Evolutionary conservation across 2,113 vertebrate genomes (phyloP).

Genomic region (Vanacampus margaritifer): DNA sequence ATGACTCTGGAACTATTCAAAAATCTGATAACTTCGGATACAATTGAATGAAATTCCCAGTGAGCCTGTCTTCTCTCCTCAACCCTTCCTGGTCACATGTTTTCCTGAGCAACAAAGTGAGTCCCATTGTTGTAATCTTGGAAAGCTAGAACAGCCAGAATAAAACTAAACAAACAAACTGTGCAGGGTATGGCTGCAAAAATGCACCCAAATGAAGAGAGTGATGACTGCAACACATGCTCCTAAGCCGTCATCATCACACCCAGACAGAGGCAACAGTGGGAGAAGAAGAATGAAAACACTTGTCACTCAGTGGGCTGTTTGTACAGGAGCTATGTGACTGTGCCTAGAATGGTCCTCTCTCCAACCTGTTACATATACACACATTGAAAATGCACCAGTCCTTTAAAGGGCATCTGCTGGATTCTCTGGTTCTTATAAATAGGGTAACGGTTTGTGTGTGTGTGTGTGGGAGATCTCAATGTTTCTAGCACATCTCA

Average conservation of each 20-base stretch:
- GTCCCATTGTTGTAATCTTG: conserved; percentile 51
- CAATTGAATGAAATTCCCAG: conserved; percentile 54
- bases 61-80: conserved; percentile 48
- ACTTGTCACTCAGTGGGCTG: conserved; percentile 45
- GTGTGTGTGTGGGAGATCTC: conserved; percentile 36
- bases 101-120: conserved; percentile 32
- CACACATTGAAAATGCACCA: conserved; percentile 27
- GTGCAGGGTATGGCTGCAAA: not conserved
- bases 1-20: conserved; percentile 45
- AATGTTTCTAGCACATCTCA: conserved; percentile 48
- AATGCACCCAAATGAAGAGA: not conserved
- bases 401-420: conserved; percentile 36
- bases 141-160: conserved; percentile 20
- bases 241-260: conserved; percentile 13
- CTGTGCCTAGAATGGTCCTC: conserved; percentile 42
- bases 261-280: conserved; percentile 17
- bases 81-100: conserved; percentile 46
- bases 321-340: conserved; percentile 49
- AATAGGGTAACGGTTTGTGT: conserved; percentile 54
- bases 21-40: conserved; percentile 43
- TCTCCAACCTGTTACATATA: conserved; percentile 28
- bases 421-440: conserved; percentile 19
- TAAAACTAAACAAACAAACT: conserved; percentile 5
- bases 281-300: conserved; percentile 49
- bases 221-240: conserved; percentile 6